Base-by-base conservation (phyloP, 2,113 vertebrate genomes). In the Platichthys flesus region DNA sequence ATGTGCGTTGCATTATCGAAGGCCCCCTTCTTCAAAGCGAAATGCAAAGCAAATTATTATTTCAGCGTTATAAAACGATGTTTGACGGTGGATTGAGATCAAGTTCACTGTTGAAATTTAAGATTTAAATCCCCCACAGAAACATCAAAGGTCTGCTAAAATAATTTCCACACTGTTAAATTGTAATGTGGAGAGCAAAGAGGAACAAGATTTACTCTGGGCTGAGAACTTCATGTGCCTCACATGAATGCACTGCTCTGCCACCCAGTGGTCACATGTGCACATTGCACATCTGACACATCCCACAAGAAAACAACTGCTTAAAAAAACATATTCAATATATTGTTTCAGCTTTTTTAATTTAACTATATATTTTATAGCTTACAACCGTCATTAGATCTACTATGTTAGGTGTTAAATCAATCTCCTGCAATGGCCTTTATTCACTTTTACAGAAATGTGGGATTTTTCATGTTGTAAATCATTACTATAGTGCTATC, bases 211-310 rank as follows among this genome's bases (percentile, higher is more conserved):
- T 49, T 70, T 31, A 21, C 9, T 51, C 18, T 70, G 60, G 21
- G 18, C 55, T n/a, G 14, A 56, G 21, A 26, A 5, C n/a, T 69
- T 5, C 5, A 0, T 56, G 5, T 2, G 14, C 16, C 31, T 71
- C 2, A 31, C 3, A 14, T 64, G 21, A 71, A 52, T 55, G 28
- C 13, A 42, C 59, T 78, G 84, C 37, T 73, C 91, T 86, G 63
- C 91, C 92, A 68, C 73, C 74, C 51, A 81, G 90, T 93, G 93
- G 90, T 49, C 67, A 64, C 5, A 37, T 59, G 3, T 75, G 6
- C 5, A 74, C 78, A 92, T 51, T 89, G 20, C 78, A 76, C 61
- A 55, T 42, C 9, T 40, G 9, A 40, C 37, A 31, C 28, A 31
- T 31, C 45, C 45, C 45, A 16, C 45, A 14, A 16, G 13, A 47